Evolutionary conservation across 2,888 invertebrate genomes (phyloP).

Genomic region (Argynnis bischoffii): DNA sequence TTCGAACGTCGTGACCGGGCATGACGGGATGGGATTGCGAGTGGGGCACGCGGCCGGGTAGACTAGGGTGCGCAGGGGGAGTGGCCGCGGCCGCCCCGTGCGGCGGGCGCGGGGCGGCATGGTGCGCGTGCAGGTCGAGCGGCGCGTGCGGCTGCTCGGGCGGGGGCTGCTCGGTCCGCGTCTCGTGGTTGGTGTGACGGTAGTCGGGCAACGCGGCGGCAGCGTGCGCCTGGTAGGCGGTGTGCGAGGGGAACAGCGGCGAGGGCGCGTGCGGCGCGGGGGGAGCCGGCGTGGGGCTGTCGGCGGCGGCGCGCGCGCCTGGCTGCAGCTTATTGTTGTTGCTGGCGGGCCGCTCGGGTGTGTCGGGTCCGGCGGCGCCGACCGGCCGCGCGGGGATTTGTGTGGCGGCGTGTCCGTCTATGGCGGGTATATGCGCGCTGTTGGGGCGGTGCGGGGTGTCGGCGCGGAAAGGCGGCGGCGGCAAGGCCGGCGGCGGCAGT

Average conservation of each 20-base stretch:
- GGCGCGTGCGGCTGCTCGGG: conserved; percentile 62
- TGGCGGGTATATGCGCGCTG: conserved; percentile 73
- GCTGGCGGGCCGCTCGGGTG: conserved; percentile 73
- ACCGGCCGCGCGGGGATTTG: conserved; percentile 72
- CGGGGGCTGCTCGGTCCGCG: conserved; percentile 69
- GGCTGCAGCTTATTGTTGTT: conserved; percentile 73
- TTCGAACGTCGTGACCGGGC: conserved; percentile 66
- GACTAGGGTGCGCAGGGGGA: conserved; percentile 57
- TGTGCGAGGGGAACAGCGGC: conserved; percentile 71
- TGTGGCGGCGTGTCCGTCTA: conserved; percentile 73
- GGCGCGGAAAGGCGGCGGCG: conserved; percentile 84
- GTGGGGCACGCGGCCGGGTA: conserved; percentile 60
- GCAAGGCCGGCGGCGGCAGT: conserved; percentile 84
- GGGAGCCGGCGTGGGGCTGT: conserved; percentile 75
- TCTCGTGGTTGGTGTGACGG: conserved; percentile 81
- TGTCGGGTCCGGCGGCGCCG: conserved; percentile 71
- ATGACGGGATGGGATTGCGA: conserved; percentile 63
- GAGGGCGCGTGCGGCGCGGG: conserved; percentile 73
- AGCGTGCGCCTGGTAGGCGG: conserved; percentile 77
- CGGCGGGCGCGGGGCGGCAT: conserved; percentile 50
- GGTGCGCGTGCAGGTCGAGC: conserved; percentile 69
- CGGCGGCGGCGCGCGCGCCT: conserved; percentile 74
- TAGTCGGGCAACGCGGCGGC: conserved; percentile 75
- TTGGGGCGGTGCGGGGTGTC: conserved; percentile 70
- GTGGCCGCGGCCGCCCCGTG: conserved; percentile 40